These are phyloP conservation scores for Coenonympha arcania DNA, from an alignment of 2,888 invertebrate genomes.

Conservation along the genomic window DNA sequence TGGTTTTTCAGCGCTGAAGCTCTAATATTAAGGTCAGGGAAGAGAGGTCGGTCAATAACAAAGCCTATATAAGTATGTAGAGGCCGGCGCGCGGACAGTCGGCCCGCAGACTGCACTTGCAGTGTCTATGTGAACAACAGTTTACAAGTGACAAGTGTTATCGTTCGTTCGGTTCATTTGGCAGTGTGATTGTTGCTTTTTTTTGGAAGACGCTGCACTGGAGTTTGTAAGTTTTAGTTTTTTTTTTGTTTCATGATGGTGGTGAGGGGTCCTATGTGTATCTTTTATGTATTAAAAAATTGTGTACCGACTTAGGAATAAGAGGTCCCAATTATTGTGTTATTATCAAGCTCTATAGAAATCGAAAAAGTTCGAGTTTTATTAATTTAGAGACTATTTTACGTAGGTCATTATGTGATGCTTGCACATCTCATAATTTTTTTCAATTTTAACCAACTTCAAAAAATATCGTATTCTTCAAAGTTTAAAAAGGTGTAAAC, in stretches of 20 bases:
- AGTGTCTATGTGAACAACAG: constrained; percentile 31
- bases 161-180: constrained; percentile 25
- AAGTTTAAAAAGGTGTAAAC: too few species aligned
- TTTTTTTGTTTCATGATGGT: background rate
- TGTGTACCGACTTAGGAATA: background rate
- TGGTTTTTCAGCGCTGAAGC: constrained; percentile 21
- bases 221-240: background rate
- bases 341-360: too few species aligned
- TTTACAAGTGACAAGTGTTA: constrained; percentile 30
- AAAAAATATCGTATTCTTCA: too few species aligned
- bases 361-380: too few species aligned
- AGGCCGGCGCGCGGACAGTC: constrained; percentile 43
- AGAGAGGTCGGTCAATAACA: constrained; percentile 30
- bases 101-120: constrained; percentile 36
- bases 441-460: too few species aligned
- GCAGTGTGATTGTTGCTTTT: constrained; percentile 12
- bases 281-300: background rate
- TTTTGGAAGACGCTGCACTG: constrained; percentile 8
- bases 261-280: background rate
- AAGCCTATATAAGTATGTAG: constrained; percentile 53
- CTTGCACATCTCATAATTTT: too few species aligned
- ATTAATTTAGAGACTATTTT: too few species aligned
- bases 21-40: constrained; percentile 25
- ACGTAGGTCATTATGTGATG: too few species aligned
- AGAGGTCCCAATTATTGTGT: background rate